Evolutionary conservation across 2,888 invertebrate species (phyloP).

Genomic region (Hirtodrosophila confusa): DNA sequence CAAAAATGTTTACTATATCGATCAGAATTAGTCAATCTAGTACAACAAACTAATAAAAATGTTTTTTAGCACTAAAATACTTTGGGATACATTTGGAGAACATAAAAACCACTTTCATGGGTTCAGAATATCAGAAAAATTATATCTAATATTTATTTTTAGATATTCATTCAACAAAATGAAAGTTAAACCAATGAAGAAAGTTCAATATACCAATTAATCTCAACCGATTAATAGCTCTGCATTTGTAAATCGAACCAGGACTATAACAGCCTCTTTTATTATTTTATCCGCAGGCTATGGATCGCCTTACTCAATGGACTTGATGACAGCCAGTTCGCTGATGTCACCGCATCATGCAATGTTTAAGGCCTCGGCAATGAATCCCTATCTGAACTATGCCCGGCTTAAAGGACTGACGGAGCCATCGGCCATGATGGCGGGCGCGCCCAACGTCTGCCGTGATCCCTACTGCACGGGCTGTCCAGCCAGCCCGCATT

Average conservation of each 20-base stretch:
- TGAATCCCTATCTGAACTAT: conserved; percentile 93
- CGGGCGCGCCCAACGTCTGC: conserved; percentile 90
- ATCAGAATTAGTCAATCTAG: no score
- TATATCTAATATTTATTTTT: no score
- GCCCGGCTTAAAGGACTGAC: conserved; percentile 90
- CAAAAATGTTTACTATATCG: no score
- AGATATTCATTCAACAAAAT: no score
- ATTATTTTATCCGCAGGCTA: conserved; percentile 52
- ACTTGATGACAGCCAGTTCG: conserved; percentile 90
- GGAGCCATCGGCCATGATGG: conserved; percentile 85
- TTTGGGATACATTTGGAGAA: no score
- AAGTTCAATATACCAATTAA: no score
- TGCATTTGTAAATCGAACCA: no score
- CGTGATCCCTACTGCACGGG: conserved; percentile 97
- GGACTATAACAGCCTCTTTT: not conserved
- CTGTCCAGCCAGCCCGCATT: conserved; percentile 93
- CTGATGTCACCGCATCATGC: conserved; percentile 91
- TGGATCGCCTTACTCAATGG: conserved; percentile 89
- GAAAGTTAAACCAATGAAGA: no score
- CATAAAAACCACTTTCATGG: no score
- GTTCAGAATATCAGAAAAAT: no score
- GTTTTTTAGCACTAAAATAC: no score
- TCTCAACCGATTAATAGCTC: not conserved
- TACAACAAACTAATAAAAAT: no score
- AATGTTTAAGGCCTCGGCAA: conserved; percentile 88